Conservation (phyloP, 2,113 vertebrate genomes). For the Stegastes partitus region DNA sequence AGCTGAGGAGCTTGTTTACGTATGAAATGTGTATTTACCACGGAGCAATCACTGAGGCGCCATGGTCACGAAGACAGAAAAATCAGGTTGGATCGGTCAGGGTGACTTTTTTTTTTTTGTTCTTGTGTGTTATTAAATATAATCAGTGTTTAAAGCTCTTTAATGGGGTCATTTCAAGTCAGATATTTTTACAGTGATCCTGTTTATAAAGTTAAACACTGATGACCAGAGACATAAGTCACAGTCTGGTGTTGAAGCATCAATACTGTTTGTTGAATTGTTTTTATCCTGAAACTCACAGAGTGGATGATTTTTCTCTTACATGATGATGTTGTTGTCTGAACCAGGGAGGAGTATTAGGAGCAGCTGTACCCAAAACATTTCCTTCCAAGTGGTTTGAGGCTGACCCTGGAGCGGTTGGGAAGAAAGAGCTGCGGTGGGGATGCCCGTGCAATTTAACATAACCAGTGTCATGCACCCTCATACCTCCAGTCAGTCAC, state of each 20-base stretch:
- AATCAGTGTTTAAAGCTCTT: constrained; percentile 2
- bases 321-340: constrained; percentile 19
- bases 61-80: constrained; percentile 38
- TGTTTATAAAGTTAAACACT: neutral
- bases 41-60: constrained; percentile 26
- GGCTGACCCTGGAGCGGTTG: constrained; percentile 45
- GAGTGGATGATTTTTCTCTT: constrained; percentile 5
- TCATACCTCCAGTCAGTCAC: constrained; percentile 1
- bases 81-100: constrained; percentile 37
- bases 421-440: constrained; percentile 32
- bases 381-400: constrained; percentile 60
- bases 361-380: constrained; percentile 47
- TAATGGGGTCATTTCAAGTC: neutral
- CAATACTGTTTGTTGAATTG: neutral
- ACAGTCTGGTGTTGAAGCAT: neutral
- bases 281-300: neutral
- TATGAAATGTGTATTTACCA: constrained; percentile 43
- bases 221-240: neutral
- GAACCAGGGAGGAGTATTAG: constrained; percentile 27
- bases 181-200: neutral
- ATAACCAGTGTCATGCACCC: constrained; percentile 7
- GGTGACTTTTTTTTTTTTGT: constrained; percentile 1
- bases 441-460: constrained; percentile 23
- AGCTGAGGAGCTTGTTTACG: constrained; percentile 60
- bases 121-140: constrained; percentile 14